These are phyloP conservation scores for Mycteria americana DNA, from an alignment of 2,797 vertebrate species.

Conservation along the genomic window DNA sequence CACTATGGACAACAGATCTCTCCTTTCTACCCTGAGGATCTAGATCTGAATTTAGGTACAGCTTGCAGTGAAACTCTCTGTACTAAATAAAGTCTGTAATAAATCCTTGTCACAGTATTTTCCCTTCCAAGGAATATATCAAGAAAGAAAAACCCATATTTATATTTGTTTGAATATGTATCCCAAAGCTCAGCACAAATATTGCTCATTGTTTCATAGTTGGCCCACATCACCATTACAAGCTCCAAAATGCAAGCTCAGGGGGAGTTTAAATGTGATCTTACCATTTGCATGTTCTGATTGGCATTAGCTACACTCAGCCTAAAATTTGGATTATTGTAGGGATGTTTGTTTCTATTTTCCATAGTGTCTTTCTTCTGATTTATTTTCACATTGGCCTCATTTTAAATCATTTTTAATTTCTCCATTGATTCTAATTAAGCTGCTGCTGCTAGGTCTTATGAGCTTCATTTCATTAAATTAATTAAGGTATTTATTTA, in stretches of 20 bases:
- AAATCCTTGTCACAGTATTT: neutral
- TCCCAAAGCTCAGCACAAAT: neutral
- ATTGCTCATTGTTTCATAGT: neutral
- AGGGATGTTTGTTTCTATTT: neutral
- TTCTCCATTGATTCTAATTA: conserved; percentile 38
- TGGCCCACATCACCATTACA: rapidly evolving
- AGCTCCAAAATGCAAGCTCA: neutral
- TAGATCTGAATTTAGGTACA: neutral
- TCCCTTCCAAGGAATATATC: neutral
- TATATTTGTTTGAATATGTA: neutral
- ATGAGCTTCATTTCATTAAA: conserved; percentile 29
- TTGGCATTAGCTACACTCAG: neutral
- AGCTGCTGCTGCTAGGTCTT: neutral
- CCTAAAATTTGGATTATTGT: neutral
- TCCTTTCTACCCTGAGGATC: neutral
- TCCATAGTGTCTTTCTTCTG: neutral
- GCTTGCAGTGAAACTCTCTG: neutral
- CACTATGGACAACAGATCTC: neutral
- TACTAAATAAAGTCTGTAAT: neutral
- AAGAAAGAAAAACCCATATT: neutral
- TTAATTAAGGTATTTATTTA: conserved; percentile 37
- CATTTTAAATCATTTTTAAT: neutral
- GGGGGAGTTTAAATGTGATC: neutral
- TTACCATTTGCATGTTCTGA: neutral
- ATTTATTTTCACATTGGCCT: conserved; percentile 3